Evolutionary conservation across 30 jellyfish, hydroid and myxozoan species (phyloP).

Genomic region (Pelagia noctiluca): DNA sequence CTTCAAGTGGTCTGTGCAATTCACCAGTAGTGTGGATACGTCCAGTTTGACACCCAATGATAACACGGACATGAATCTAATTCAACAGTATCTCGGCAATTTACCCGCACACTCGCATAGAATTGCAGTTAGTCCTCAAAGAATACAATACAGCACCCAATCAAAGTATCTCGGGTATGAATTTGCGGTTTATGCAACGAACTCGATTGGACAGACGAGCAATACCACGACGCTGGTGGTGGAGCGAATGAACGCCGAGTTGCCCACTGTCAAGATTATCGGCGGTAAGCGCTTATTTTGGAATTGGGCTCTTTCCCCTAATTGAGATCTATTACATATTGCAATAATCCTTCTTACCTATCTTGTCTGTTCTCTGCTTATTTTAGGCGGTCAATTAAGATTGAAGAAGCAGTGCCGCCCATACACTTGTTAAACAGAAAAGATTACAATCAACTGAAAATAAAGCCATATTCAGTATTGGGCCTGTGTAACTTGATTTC

Average conservation of each 20-base stretch:
- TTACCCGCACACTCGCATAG: conserved; percentile 27
- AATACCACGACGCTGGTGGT: conserved; percentile 15
- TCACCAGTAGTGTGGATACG: conserved; percentile 43
- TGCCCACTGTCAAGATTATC: conserved; percentile 63
- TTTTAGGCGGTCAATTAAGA: no score
- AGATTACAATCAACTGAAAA: no score
- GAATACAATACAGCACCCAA: conserved; percentile 21
- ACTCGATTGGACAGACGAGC: conserved; percentile 62
- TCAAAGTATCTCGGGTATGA: conserved; percentile 43
- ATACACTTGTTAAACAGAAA: no score
- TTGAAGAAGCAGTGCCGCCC: no score
- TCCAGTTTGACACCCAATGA: conserved; percentile 17
- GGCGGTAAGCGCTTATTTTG: conserved; percentile 87
- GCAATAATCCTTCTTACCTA: no score
- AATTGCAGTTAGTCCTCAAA: not conserved
- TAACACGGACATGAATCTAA: conserved; percentile 8
- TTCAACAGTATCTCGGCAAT: not conserved
- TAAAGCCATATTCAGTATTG: no score
- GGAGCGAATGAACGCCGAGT: conserved; percentile 28
- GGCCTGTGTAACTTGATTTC: no score
- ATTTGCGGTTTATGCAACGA: conserved; percentile 59
- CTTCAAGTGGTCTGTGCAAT: conserved; percentile 67
- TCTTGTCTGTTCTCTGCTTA: no score
- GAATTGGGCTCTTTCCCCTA: no score
- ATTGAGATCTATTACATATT: no score